These are phyloP conservation scores for Drosophila borealis DNA, from an alignment of 2,888 invertebrate species.

Conservation along the genomic window DNA sequence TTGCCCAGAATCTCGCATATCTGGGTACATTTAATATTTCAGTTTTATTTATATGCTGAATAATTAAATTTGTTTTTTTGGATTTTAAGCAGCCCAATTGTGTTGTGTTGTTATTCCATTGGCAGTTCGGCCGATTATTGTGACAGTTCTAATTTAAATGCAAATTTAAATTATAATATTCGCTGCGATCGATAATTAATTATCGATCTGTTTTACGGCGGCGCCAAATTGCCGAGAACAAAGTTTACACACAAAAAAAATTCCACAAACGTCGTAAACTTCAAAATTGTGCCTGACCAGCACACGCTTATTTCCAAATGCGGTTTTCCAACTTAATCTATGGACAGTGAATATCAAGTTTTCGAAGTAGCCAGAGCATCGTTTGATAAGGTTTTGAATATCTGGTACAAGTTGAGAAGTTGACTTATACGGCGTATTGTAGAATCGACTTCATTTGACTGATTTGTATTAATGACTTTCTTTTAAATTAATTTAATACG, in stretches of 20 bases:
- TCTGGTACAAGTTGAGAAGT: slow-evolving; percentile 50
- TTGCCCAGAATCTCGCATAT: slow-evolving; percentile 11
- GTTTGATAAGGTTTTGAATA: slow-evolving; percentile 43
- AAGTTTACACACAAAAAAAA: slow-evolving; percentile 38
- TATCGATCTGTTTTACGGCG: slow-evolving; percentile 46
- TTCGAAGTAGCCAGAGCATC: no score
- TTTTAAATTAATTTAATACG: slow-evolving; percentile 38
- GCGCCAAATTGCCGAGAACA: slow-evolving; percentile 57
- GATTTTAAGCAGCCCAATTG: slow-evolving; percentile 29
- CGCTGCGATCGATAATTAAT: slow-evolving; percentile 69
- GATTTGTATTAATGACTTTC: slow-evolving; percentile 69
- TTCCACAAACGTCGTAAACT: slow-evolving; percentile 49
- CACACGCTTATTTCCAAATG: slow-evolving; percentile 40
- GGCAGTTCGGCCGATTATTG: slow-evolving; percentile 42
- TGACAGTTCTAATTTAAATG: slow-evolving; percentile 77
- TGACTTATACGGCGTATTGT: slow-evolving; percentile 30
- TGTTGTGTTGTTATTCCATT: slow-evolving; percentile 36
- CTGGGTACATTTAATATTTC: neutral
- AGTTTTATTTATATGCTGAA: slow-evolving; percentile 12
- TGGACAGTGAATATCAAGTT: slow-evolving; percentile 53
- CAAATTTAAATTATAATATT: slow-evolving; percentile 66
- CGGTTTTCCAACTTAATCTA: slow-evolving; percentile 53
- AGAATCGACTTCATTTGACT: slow-evolving; percentile 47
- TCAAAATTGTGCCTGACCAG: slow-evolving; percentile 40
- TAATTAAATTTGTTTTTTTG: slow-evolving; percentile 33